Percentiles rank a stretch among this genome's conserved stretches.
These are phyloP conservation scores for Dendrolimus houi DNA, from an alignment of 2,888 invertebrate species.

Conservation along the genomic window DNA sequence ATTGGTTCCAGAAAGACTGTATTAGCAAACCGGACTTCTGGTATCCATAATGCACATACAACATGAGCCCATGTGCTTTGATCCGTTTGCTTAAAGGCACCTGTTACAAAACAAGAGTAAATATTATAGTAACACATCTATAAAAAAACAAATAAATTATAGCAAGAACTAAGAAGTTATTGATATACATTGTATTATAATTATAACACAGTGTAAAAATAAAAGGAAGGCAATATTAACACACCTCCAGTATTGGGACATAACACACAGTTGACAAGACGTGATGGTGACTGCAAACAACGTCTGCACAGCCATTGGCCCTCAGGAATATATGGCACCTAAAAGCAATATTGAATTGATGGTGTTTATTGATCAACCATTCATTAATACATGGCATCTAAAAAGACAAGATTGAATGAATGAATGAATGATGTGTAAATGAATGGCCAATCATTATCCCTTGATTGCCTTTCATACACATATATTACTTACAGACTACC, in stretches of 20 bases:
- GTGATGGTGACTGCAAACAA: slow-evolving; percentile 96
- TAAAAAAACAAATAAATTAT: not conserved
- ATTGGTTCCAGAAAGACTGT: slow-evolving; percentile 98
- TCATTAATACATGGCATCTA: no score
- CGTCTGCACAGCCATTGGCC: slow-evolving; percentile 98
- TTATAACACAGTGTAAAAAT: not conserved
- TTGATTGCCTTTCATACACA: no score
- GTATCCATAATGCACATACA: slow-evolving; percentile 99
- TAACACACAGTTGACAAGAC: slow-evolving; percentile 97
- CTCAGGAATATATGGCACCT: slow-evolving; percentile 94
- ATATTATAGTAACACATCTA: not conserved
- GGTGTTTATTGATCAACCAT: no score
- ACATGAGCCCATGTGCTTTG: slow-evolving; percentile 98
- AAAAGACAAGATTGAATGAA: no score
- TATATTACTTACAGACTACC: no score
- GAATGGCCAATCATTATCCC: no score
- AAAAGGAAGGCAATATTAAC: not conserved
- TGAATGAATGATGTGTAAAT: no score
- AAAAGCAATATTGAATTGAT: not conserved
- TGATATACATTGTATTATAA: no score
- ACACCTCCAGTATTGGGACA: slow-evolving; percentile 96
- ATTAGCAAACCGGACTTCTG: slow-evolving; percentile 98
- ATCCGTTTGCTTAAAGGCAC: slow-evolving; percentile 99
- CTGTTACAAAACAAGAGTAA: slow-evolving; percentile 22
- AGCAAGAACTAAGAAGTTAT: no score